These are phyloP conservation scores for Calliopum simillimum DNA, from an alignment of 2,888 invertebrate genomes.

Conservation along the genomic window DNA sequence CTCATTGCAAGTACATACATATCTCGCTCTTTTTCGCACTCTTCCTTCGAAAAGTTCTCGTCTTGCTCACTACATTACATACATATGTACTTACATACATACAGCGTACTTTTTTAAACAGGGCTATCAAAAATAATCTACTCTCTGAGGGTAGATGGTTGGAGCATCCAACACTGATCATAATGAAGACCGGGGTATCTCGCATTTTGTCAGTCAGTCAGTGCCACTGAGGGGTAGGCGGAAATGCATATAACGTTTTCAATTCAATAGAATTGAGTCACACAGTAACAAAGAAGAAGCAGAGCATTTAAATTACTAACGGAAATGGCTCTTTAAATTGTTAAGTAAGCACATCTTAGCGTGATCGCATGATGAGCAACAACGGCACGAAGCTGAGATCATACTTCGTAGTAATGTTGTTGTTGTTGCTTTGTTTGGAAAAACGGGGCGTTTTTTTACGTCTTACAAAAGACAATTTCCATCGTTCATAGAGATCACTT, in stretches of 20 bases:
- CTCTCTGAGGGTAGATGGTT: background rate
- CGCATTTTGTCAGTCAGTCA: background rate
- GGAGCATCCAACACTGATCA: background rate
- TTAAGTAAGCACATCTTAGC: constrained; percentile 36
- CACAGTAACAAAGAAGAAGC: background rate
- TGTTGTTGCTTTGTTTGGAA: too few relatives aligned
- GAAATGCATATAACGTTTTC: background rate
- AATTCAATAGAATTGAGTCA: background rate
- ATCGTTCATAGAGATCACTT: too few relatives aligned
- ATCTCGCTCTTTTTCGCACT: background rate
- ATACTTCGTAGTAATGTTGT: background rate
- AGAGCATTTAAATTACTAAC: constrained; percentile 35
- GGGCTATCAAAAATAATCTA: constrained; percentile 12
- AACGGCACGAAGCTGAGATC: constrained; percentile 20
- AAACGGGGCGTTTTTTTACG: too few relatives aligned
- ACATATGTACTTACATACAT: too few relatives aligned
- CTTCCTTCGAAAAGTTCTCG: background rate
- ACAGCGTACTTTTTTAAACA: constrained; percentile 13
- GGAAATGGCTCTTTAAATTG: constrained; percentile 37
- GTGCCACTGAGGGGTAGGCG: background rate
- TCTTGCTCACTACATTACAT: background rate
- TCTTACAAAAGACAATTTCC: too few relatives aligned
- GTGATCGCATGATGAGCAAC: constrained; percentile 27
- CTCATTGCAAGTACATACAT: background rate
- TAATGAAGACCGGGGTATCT: background rate